These are phyloP conservation scores for Diaphora mendica DNA, from an alignment of 2,888 invertebrate genomes.

Conservation along the genomic window DNA sequence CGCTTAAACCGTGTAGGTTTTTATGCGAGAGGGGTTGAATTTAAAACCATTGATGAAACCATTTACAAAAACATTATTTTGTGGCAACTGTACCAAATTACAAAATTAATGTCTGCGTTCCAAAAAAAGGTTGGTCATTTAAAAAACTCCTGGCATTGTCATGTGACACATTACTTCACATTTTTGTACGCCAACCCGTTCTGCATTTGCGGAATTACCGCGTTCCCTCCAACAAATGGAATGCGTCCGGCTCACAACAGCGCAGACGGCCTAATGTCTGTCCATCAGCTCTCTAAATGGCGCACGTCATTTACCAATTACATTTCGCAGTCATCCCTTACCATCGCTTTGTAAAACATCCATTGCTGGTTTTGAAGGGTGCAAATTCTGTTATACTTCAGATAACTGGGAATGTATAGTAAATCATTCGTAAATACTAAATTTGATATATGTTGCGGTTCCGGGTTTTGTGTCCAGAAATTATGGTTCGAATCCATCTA, in stretches of 20 bases:
- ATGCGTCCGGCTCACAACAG: constrained; percentile 71
- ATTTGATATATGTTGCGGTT: constrained; percentile 45
- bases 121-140: constrained; percentile 29
- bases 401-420: constrained; percentile 55
- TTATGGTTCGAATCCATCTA: constrained; percentile 84
- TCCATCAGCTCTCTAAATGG: constrained; percentile 84
- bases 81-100: constrained; percentile 18
- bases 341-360: constrained; percentile 17
- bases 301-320: constrained; percentile 82
- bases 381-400: neutral
- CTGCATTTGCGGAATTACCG: constrained; percentile 81
- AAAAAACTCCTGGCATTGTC: constrained; percentile 53
- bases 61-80: constrained; percentile 9
- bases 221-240: constrained; percentile 78
- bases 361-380: constrained; percentile 52
- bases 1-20: too few species aligned
- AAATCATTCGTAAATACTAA: constrained; percentile 15
- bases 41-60: neutral
- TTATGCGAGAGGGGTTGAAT: too few species aligned
- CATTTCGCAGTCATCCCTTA: constrained; percentile 34
- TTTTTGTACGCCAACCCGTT: constrained; percentile 71
- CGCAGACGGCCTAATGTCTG: constrained; percentile 84
- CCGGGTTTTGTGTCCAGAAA: constrained; percentile 73
- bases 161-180: constrained; percentile 70
- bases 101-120: constrained; percentile 33